A percentile compares a stretch with the other conserved stretches of the same genome.
Conservation (phyloP, 2,888 invertebrate genomes). For the Dicycla oo region DNA sequence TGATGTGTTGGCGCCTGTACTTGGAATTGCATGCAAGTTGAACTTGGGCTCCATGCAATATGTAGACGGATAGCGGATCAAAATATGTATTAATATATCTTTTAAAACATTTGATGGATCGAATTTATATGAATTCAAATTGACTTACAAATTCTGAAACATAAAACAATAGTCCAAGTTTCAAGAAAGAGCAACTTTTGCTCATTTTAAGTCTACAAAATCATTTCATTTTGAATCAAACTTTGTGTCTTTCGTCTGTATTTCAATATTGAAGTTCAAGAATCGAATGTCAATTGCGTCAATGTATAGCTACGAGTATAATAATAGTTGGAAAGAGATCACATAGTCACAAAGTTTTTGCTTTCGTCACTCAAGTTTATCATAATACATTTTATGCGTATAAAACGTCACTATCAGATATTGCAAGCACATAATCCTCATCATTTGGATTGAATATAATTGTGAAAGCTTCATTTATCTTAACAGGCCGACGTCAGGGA, state of each 20-base stretch:
- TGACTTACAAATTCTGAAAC: slow-evolving; percentile 43
- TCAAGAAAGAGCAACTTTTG: slow-evolving; percentile 35
- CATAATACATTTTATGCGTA: slow-evolving; percentile 29
- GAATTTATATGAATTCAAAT: slow-evolving; percentile 37
- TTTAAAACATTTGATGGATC: neutral
- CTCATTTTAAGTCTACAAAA: slow-evolving; percentile 36
- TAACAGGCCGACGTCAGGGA: slow-evolving; percentile 78
- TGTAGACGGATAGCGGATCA: neutral
- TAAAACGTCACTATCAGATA: slow-evolving; percentile 51
- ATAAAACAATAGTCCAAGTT: slow-evolving; percentile 35
- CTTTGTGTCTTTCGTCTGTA: slow-evolving; percentile 41
- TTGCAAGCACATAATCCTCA: slow-evolving; percentile 46
- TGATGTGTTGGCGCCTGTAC: no score
- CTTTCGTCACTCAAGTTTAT: neutral
- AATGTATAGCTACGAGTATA: slow-evolving; percentile 10
- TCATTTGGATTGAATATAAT: slow-evolving; percentile 80
- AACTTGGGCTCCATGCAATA: neutral
- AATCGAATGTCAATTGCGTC: slow-evolving; percentile 39
- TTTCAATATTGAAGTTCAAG: slow-evolving; percentile 50
- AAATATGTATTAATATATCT: slow-evolving; percentile 6
- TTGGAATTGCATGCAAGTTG: slow-evolving; percentile 13
- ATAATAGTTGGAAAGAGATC: slow-evolving; percentile 25
- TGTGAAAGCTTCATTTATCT: slow-evolving; percentile 85
- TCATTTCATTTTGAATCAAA: slow-evolving; percentile 33
- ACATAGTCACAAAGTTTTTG: slow-evolving; percentile 30